phyloP scores from a whole-genome alignment of 2,113 vertebrate species.

The Montifringilla adamsi region DNA sequence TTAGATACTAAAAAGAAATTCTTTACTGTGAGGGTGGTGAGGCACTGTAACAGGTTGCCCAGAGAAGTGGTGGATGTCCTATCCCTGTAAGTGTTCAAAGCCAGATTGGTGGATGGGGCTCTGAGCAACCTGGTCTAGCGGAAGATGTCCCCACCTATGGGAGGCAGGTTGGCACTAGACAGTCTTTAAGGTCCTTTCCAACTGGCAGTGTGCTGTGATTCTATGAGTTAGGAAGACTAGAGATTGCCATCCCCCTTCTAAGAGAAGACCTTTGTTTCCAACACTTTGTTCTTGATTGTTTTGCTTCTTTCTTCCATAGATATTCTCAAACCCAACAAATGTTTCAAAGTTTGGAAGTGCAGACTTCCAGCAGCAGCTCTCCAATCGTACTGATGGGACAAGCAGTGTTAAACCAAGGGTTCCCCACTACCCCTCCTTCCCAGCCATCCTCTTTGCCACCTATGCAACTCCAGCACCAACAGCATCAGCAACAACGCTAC shows the following conservation, averaged over 20 bases:
- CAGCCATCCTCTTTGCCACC: constrained; percentile 69
- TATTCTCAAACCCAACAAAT: constrained; percentile 71
- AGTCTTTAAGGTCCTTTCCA: neutral
- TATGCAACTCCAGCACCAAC: constrained; percentile 72
- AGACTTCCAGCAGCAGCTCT: constrained; percentile 62
- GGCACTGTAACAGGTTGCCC: neutral
- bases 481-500: constrained; percentile 71
- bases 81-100: neutral
- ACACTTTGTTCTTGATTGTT: neutral
- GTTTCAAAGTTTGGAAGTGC: constrained; percentile 69
- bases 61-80: neutral
- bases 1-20: neutral
- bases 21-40: neutral
- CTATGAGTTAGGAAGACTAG: neutral
- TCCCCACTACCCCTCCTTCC: constrained; percentile 62
- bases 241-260: neutral
- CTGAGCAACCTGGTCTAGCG: neutral
- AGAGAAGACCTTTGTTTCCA: neutral
- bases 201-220: neutral
- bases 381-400: constrained; percentile 77
- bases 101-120: neutral
- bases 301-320: constrained; percentile 35
- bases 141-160: neutral
- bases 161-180: neutral
- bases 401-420: constrained; percentile 73